Base-by-base conservation (phyloP, 2,797 vertebrate species). In the Decapterus maruadsi region DNA sequence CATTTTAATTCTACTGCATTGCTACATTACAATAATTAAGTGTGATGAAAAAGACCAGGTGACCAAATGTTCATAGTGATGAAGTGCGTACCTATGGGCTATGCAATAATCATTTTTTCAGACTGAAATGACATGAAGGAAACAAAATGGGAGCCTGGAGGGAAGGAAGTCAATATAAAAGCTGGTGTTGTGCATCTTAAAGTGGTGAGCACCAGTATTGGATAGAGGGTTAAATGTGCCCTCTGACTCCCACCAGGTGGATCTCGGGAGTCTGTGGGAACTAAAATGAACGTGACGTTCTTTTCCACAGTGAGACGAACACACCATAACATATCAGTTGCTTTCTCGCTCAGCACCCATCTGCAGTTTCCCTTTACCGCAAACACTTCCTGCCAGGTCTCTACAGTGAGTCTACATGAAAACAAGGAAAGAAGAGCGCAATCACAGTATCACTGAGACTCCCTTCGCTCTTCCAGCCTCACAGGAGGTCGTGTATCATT, bases 351-450 rank as follows among this genome's bases (percentile, higher is more conserved):
- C 86, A 74, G 89, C 78, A 48, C 78, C 83, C 34, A 38, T 67
- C 76, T 38, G 1, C 80, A 77, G 72, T 91, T 76, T 93, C 87
- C 79, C 62, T 62, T 92, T 88, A 90, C 80, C 79, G 77, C 51
- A 90, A 93, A 92, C 84, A 92, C 77, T 72, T 83, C 92, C 89
- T 82, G 87, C 91, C 60, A 86, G 51, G 71, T 75, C 81, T 82
- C 82, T 26, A 36, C 74, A 77, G 86, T 29, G 14, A 66, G 77
- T 62, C 57, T 16, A 36, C 71, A 69, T 55, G 68, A 86, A 91
- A 90, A 88, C 80, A 86, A 75, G 74, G 64, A 53, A 57, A 72
- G 70, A 64, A 50, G 51, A 55, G 29, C 72, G 59, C 75, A 73
- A 69, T 78, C 72, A 70, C 50, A 46, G 82, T 46, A 65, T 75